Evolutionary conservation across 2,797 vertebrate species (phyloP), one percentile per base, ranked within the genome.

Genomic region (Macropus fuliginosus): DNA sequence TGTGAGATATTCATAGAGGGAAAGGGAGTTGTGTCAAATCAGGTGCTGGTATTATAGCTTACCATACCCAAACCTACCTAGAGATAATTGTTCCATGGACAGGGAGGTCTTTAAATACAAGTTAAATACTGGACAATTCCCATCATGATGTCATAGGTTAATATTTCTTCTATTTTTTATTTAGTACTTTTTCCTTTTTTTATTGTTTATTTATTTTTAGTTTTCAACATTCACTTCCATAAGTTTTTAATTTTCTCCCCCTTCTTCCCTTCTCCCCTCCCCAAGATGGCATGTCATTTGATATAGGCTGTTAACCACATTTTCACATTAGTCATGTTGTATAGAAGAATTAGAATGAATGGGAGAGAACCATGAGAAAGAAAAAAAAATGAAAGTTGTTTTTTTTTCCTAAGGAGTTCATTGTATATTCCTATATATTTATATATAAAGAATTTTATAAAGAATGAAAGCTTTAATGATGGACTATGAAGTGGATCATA

Each of bases 1-100:
- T 55, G 94, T 94, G 91, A 94, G 87, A 96, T 62, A 46, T 31
- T 31, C 2, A 54, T 28, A 50, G 27, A 14, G 74, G 50, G n/a
- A 54, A 91, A 87, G n/a, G 62, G 56, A 92, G 28, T 89, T 0
- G 9, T 52, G 40, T 54, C 4, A n/a, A 90, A 52, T 62, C 13
- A 50, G 74, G 46, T 27, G 21, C 40, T 27, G 24, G 24, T 87
- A 87, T 52, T 90, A 27, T 94, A 74, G 12, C 6, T 54, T 95
- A 94, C 54, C 56, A 81, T 90, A 81, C 13, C 62, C 8, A 4
- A 81, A 92, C 27, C 34, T 5, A 52, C 5, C 2, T 66, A 21
- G 57, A 57, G 11, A 16, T 54, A 66, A 55, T 14, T 81, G 91
- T 95, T 81, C 89, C 66, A 21, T 50, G 14, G 4, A 50, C 56